These are phyloP conservation scores for Drosophila mayri DNA, from an alignment of 1,140 invertebrate species.

Conservation along the genomic window DNA sequence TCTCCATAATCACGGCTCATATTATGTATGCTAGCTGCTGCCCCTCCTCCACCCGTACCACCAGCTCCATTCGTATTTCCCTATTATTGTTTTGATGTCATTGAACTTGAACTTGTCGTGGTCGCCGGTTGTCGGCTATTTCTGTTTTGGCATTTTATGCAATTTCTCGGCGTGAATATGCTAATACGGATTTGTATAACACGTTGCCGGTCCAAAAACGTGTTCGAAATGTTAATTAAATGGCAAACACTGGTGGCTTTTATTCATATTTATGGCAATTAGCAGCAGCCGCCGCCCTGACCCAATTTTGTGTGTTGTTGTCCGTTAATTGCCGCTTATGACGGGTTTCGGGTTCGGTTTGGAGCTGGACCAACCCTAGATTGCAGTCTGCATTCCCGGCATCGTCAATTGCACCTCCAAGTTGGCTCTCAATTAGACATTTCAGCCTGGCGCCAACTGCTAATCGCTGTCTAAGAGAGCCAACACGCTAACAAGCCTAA, in stretches of 20 bases:
- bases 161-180: conserved; percentile 77
- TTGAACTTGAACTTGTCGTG: conserved; percentile 80
- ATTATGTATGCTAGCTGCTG: conserved; percentile 45
- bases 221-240: conserved; percentile 80
- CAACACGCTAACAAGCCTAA: conserved; percentile 53
- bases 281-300: conserved; percentile 55
- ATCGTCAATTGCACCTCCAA: conserved; percentile 23
- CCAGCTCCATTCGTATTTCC: conserved; percentile 43
- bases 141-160: conserved; percentile 70
- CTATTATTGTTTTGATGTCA: conserved; percentile 78
- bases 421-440: conserved; percentile 43
- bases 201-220: conserved; percentile 64
- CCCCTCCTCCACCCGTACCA: not conserved
- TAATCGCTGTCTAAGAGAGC: conserved; percentile 50
- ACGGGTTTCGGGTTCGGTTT: conserved; percentile 2
- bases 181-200: conserved; percentile 76
- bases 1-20: conserved; percentile 51
- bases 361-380: conserved; percentile 15
- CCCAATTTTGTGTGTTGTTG: conserved; percentile 48
- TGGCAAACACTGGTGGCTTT: conserved; percentile 57
- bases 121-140: conserved; percentile 27
- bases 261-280: conserved; percentile 77
- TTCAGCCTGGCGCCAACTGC: conserved; percentile 46
- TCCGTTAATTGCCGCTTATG: conserved; percentile 50
- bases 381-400: conserved; percentile 12